Evolutionary conservation across 2,113 vertebrate genomes (phyloP).

Genomic region (Alosa alosa): DNA sequence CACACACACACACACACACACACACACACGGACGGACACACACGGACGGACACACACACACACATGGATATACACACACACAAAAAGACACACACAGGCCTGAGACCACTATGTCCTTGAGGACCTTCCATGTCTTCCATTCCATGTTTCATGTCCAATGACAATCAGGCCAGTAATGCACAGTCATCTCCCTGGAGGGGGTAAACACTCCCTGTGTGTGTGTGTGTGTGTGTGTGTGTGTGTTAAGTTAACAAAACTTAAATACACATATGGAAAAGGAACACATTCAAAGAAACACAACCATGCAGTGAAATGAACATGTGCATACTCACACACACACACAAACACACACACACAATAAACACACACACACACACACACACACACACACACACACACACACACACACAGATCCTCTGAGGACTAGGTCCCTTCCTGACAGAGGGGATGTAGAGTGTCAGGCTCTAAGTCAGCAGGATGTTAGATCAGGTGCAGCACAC

Average conservation of each 20-base stretch:
- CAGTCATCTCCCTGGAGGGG: not conserved
- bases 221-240: no score
- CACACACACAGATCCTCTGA: not conserved
- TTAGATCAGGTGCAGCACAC: not conserved
- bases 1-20: not conserved
- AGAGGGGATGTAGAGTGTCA: not conserved
- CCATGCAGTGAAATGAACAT: not conserved
- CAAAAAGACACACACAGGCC: not conserved
- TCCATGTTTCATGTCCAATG: slow-evolving; percentile 17
- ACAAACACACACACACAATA: not conserved
- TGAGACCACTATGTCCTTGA: not conserved
- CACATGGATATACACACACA: not conserved
- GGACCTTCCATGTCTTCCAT: not conserved
- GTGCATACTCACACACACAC: not conserved
- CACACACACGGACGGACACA: not conserved
- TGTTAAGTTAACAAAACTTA: not conserved
- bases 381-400: not conserved
- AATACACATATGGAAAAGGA: not conserved
- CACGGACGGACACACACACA: not conserved
- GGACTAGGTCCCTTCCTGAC: not conserved
- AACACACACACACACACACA: not conserved
- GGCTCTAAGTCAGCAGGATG: not conserved
- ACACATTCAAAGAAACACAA: not conserved
- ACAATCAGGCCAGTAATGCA: not conserved
- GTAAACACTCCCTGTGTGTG: not conserved